Evolutionary conservation across 2,797 vertebrate genomes (phyloP).

Genomic region (Enteromius trimaculatus): DNA sequence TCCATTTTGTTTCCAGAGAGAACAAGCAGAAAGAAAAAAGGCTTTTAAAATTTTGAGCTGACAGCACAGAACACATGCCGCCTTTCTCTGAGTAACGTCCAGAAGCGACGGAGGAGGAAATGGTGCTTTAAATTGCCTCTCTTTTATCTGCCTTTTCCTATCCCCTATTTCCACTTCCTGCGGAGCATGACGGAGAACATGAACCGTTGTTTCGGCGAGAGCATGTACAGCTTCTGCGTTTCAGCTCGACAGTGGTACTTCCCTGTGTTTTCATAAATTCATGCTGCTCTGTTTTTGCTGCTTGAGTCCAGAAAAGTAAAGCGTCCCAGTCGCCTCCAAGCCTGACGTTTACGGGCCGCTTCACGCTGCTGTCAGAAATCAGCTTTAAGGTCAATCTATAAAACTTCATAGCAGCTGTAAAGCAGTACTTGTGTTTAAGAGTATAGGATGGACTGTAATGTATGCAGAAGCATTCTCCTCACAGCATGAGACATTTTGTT

Average conservation of each 20-base stretch:
- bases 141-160: slow-evolving; percentile 27
- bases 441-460: neutral
- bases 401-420: slow-evolving; percentile 2
- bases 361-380: neutral
- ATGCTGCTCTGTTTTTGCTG: slow-evolving; percentile 22
- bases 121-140: slow-evolving; percentile 52
- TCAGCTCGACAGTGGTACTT: slow-evolving; percentile 40
- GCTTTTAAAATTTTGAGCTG: slow-evolving; percentile 49
- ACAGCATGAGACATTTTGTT: neutral
- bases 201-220: slow-evolving; percentile 26
- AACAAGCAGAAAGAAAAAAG: slow-evolving; percentile 43
- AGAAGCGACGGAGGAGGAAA: slow-evolving; percentile 39
- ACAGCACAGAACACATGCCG: slow-evolving; percentile 43
- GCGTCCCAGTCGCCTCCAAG: neutral
- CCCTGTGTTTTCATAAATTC: slow-evolving; percentile 41
- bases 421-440: neutral
- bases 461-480: neutral
- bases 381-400: slow-evolving; percentile 22
- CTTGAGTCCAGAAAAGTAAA: neutral
- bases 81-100: slow-evolving; percentile 37
- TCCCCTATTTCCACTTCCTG: slow-evolving; percentile 33
- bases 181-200: slow-evolving; percentile 40
- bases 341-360: neutral
- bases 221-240: slow-evolving; percentile 16
- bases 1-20: slow-evolving; percentile 33